These are phyloP conservation scores for Menidia menidia DNA, from an alignment of 2,797 vertebrate species.

Conservation along the genomic window DNA sequence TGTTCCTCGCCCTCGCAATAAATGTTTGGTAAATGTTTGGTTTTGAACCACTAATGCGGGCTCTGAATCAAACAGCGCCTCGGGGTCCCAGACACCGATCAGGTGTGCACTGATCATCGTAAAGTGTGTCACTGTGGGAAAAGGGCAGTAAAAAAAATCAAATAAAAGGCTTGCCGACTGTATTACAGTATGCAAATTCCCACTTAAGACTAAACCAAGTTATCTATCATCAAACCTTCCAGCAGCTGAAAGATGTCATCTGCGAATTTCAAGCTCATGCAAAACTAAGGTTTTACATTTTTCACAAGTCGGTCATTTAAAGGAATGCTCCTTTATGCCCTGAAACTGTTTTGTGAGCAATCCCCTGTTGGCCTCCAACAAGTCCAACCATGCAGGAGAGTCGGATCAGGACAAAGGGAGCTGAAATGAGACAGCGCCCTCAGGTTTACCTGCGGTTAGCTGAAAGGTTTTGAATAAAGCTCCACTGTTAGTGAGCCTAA, in stretches of 20 bases:
- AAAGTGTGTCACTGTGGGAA: constrained; percentile 55
- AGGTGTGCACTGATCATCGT: constrained; percentile 46
- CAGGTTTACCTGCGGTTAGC: constrained; percentile 59
- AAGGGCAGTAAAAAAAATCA: constrained; percentile 47
- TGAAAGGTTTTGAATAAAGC: constrained; percentile 59
- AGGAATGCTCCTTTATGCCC: constrained; percentile 59
- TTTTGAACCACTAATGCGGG: constrained; percentile 55
- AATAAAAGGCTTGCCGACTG: not conserved
- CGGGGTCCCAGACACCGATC: constrained; percentile 33
- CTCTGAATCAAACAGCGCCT: constrained; percentile 53
- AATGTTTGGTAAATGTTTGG: constrained; percentile 34
- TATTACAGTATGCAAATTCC: constrained; percentile 33
- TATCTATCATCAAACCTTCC: constrained; percentile 5
- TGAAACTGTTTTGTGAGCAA: constrained; percentile 50
- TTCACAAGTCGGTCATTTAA: constrained; percentile 58
- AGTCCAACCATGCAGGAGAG: constrained; percentile 69
- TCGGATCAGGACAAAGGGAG: constrained; percentile 58
- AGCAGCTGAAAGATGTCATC: constrained; percentile 18
- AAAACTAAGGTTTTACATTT: constrained; percentile 54
- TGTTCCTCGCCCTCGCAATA: constrained; percentile 31
- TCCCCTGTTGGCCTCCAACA: constrained; percentile 51
- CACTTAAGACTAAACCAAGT: constrained; percentile 51
- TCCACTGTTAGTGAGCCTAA: constrained; percentile 44
- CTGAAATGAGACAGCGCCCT: constrained; percentile 54
- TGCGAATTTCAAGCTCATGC: constrained; percentile 11